Percentiles rank a stretch among this genome's conserved stretches.
phyloP scores from a whole-genome alignment of 2,888 invertebrate genomes.

The Herminia tarsipennalis region DNA sequence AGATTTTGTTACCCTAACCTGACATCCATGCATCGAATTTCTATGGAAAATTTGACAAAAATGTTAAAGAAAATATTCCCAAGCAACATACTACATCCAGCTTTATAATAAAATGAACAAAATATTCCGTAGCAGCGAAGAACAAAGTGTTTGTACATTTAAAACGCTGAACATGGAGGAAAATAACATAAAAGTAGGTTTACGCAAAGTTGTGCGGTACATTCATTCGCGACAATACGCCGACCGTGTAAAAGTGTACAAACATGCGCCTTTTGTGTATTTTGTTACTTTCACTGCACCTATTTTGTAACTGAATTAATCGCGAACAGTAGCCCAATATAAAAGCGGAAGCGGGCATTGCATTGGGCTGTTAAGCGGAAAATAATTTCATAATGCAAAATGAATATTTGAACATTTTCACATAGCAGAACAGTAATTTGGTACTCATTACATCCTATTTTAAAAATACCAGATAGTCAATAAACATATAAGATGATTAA shows the following conservation, averaged over 20 bases:
- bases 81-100: not conserved
- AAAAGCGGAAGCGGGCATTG: slow-evolving; percentile 4
- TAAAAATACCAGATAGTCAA: too few species aligned
- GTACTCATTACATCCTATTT: too few species aligned
- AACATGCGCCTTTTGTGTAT: slow-evolving; percentile 33
- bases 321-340: slow-evolving; percentile 6
- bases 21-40: too few species aligned
- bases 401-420: too few species aligned
- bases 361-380: too few species aligned
- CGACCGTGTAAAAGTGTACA: slow-evolving; percentile 24
- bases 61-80: not conserved
- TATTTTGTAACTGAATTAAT: slow-evolving; percentile 50
- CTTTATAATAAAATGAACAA: not conserved
- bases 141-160: slow-evolving; percentile 5
- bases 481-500: too few species aligned
- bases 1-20: too few species aligned
- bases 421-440: too few species aligned
- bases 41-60: too few species aligned
- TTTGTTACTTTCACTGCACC: slow-evolving; percentile 43
- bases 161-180: slow-evolving; percentile 2
- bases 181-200: slow-evolving; percentile 8
- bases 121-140: not conserved
- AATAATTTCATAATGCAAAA: too few species aligned
- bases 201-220: slow-evolving; percentile 29
- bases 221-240: slow-evolving; percentile 26